Conservation (phyloP, 2,113 vertebrate species). For the Takifugu flavidus region DNA sequence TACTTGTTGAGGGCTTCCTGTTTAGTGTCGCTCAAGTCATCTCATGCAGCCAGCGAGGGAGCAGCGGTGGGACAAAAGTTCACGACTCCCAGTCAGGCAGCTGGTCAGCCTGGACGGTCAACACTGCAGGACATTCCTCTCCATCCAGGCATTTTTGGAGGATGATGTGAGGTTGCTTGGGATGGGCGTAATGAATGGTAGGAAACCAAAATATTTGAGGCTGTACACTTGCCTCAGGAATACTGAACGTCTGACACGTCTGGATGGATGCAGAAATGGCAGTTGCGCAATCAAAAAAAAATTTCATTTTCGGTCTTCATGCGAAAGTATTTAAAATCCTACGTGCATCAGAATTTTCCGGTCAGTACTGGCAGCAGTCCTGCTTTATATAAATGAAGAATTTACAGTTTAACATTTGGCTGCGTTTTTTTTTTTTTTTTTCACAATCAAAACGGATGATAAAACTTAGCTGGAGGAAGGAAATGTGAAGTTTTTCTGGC, state of each 20-base stretch:
- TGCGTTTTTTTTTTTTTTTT: conserved; percentile 16
- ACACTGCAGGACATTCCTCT: conserved; percentile 58
- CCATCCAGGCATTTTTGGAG: conserved; percentile 66
- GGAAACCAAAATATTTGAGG: conserved; percentile 50
- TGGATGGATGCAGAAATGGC: conserved; percentile 22
- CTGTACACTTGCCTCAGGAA: conserved; percentile 36
- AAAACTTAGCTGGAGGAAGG: conserved; percentile 44
- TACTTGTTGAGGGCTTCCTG: conserved; percentile 75
- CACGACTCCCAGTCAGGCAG: conserved; percentile 63
- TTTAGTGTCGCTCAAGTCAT: conserved; percentile 74
- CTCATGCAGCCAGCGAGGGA: conserved; percentile 60
- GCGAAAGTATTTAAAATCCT: conserved; percentile 8
- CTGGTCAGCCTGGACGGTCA: conserved; percentile 43
- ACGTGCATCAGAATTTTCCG: conserved; percentile 6
- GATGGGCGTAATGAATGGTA: conserved; percentile 50
- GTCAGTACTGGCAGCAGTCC: conserved; percentile 13
- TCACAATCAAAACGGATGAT: conserved; percentile 48
- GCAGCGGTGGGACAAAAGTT: conserved; percentile 73
- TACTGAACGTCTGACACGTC: conserved; percentile 26
- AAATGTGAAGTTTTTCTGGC: conserved; percentile 56
- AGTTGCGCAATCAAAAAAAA: neutral
- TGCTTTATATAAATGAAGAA: conserved; percentile 34
- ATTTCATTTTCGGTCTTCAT: conserved; percentile 12
- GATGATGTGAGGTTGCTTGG: conserved; percentile 63
- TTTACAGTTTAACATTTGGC: conserved; percentile 44